phyloP scores from a whole-genome alignment of 2,797 vertebrate genomes.

The Pangasius sanitwongsei region DNA sequence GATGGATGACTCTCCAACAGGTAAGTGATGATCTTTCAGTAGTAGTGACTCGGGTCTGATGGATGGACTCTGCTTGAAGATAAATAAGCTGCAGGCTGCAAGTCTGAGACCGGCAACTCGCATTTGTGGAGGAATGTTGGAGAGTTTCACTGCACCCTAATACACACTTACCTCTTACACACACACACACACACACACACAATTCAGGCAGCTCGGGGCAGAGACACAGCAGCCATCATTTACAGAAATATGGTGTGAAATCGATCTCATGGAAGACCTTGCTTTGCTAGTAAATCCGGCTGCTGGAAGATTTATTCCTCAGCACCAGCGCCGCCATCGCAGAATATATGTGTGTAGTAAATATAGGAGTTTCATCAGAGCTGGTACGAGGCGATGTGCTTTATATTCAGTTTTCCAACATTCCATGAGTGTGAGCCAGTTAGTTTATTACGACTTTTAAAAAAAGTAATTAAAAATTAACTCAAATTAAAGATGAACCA shows the following conservation, averaged over 20 bases:
- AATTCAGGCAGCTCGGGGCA: slow-evolving; percentile 58
- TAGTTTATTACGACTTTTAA: neutral
- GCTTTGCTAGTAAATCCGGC: slow-evolving; percentile 65
- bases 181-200: slow-evolving; percentile 20
- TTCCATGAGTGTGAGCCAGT: neutral
- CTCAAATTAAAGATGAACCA: neutral
- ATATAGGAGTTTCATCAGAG: slow-evolving; percentile 65
- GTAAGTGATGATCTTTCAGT: slow-evolving; percentile 76
- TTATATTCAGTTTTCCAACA: slow-evolving; percentile 32
- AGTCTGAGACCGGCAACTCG: slow-evolving; percentile 11
- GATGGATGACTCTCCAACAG: slow-evolving; percentile 74
- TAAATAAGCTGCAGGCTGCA: slow-evolving; percentile 67
- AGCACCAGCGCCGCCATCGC: neutral
- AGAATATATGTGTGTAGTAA: slow-evolving; percentile 52
- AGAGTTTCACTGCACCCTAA: slow-evolving; percentile 34
- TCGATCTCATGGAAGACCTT: slow-evolving; percentile 67
- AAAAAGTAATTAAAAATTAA: neutral
- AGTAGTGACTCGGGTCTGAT: slow-evolving; percentile 66
- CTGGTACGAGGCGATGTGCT: slow-evolving; percentile 9
- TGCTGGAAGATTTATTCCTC: slow-evolving; percentile 68
- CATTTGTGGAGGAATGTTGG: slow-evolving; percentile 64
- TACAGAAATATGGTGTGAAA: slow-evolving; percentile 72
- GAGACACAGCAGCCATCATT: slow-evolving; percentile 70
- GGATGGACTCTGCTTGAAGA: slow-evolving; percentile 66
- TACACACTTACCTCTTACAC: neutral